These are phyloP conservation scores for Pimephales promelas DNA, from an alignment of 2,113 vertebrate species.

Conservation along the genomic window DNA sequence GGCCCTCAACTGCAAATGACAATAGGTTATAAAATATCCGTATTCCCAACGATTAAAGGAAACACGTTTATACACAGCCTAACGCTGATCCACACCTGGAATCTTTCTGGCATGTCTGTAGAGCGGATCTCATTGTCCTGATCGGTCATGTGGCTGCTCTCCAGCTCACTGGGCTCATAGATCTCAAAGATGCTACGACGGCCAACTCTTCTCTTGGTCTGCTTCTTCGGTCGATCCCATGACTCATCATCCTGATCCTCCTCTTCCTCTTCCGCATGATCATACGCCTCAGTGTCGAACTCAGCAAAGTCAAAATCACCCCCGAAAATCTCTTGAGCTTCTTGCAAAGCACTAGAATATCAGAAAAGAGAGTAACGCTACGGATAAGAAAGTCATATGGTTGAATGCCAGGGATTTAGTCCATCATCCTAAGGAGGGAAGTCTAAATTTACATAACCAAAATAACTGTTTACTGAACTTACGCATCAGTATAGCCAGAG, in stretches of 20 bases:
- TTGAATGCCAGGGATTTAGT: not conserved
- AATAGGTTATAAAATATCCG: not conserved
- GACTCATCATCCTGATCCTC: constrained; percentile 92
- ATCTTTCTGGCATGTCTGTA: constrained; percentile 97
- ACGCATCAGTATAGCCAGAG: constrained; percentile 96
- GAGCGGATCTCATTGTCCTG: constrained; percentile 98
- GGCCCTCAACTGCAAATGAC: constrained; percentile 80
- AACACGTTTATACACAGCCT: not conserved
- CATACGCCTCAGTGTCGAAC: constrained; percentile 91
- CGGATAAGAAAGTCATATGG: not conserved
- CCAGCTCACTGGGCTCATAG: constrained; percentile 96
- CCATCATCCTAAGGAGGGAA: not conserved
- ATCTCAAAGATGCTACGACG: constrained; percentile 97
- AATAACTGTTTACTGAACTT: constrained; percentile 66
- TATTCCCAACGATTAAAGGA: not conserved
- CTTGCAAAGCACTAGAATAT: constrained; percentile 88
- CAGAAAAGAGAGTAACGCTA: not conserved
- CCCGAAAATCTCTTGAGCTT: constrained; percentile 98
- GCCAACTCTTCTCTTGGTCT: constrained; percentile 90
- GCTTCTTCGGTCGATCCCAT: constrained; percentile 93
- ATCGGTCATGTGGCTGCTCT: constrained; percentile 97
- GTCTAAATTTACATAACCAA: not conserved
- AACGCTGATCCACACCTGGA: constrained; percentile 83
- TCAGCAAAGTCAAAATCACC: constrained; percentile 98
- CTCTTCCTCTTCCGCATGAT: constrained; percentile 94